Conservation (phyloP, 2,888 invertebrate species). For the Oscheius sp. region DNA sequence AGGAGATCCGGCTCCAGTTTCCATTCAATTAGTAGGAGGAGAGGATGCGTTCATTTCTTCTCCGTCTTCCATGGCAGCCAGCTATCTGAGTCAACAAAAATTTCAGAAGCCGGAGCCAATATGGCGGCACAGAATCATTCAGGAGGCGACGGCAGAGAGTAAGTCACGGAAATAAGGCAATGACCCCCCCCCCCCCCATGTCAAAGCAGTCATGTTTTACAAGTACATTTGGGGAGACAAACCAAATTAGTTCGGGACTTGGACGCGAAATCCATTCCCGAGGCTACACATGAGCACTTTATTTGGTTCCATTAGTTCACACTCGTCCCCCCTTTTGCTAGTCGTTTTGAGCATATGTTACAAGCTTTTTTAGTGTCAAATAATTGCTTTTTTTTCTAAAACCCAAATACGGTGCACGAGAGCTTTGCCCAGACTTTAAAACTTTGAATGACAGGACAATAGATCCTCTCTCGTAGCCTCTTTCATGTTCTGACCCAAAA, state of each 20-base stretch:
- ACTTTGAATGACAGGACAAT: no score
- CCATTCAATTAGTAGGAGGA: slow-evolving; percentile 25
- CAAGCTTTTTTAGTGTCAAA: no score
- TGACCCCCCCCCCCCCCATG: background rate
- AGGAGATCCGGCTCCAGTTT: slow-evolving; percentile 19
- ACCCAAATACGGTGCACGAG: no score
- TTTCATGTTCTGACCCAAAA: no score
- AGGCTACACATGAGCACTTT: slow-evolving; percentile 36
- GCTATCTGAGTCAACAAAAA: slow-evolving; percentile 22
- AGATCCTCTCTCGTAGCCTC: no score
- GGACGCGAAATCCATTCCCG: slow-evolving; percentile 32
- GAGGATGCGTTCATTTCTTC: slow-evolving; percentile 5
- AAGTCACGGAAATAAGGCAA: no score
- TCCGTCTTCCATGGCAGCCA: slow-evolving; percentile 17
- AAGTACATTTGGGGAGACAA: slow-evolving; percentile 28
- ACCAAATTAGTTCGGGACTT: slow-evolving; percentile 36
- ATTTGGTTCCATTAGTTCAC: slow-evolving; percentile 35
- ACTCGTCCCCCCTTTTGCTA: slow-evolving; percentile 22
- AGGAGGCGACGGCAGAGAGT: background rate
- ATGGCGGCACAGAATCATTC: slow-evolving; percentile 10
- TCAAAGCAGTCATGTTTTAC: slow-evolving; percentile 28
- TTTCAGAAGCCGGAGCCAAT: slow-evolving; percentile 19
- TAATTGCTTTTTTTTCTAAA: no score
- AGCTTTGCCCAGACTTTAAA: no score
- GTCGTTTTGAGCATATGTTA: no score